These are phyloP conservation scores for Drosophila sucinea DNA, from an alignment of 1,140 invertebrate genomes.

Conservation along the genomic window DNA sequence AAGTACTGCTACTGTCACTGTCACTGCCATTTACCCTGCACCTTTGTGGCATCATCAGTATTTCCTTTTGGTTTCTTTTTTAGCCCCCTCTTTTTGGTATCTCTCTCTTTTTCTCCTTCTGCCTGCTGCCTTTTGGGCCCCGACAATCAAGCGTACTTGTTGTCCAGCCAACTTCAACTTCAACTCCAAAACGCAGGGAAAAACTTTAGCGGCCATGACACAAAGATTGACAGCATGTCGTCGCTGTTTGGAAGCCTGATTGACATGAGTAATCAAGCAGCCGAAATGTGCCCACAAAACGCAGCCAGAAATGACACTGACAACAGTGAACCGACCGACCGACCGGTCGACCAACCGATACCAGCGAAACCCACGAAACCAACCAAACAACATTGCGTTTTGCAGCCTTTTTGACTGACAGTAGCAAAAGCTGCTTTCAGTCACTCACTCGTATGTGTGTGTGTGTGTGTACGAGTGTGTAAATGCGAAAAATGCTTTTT, in stretches of 20 bases:
- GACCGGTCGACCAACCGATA: conserved; percentile 9
- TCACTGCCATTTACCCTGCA: conserved; percentile 61
- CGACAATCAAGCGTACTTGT: conserved; percentile 73
- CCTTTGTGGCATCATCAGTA: conserved; percentile 73
- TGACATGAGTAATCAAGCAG: conserved; percentile 82
- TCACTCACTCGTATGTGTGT: conserved; percentile 18
- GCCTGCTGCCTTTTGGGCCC: conserved; percentile 45
- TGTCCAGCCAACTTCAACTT: conserved; percentile 53
- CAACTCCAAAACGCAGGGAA: conserved; percentile 25
- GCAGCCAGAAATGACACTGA: conserved; percentile 78
- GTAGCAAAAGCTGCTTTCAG: conserved; percentile 28
- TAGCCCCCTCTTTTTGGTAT: conserved; percentile 17
- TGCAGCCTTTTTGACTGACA: conserved; percentile 50
- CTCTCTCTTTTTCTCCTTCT: conserved; percentile 16
- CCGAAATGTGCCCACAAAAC: conserved; percentile 81
- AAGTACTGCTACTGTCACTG: conserved; percentile 39
- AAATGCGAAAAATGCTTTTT: conserved; percentile 49
- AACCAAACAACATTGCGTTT: conserved; percentile 36
- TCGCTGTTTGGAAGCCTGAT: conserved; percentile 81
- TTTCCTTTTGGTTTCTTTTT: conserved; percentile 33
- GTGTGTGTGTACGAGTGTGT: not conserved
- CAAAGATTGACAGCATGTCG: conserved; percentile 82
- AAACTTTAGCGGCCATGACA: conserved; percentile 78
- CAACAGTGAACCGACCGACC: conserved; percentile 48
- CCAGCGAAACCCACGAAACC: conserved; percentile 20